Percentiles rank a stretch among this genome's conserved stretches.
Conservation (phyloP, 2,113 vertebrate genomes). For the Semnornis frantzii region DNA sequence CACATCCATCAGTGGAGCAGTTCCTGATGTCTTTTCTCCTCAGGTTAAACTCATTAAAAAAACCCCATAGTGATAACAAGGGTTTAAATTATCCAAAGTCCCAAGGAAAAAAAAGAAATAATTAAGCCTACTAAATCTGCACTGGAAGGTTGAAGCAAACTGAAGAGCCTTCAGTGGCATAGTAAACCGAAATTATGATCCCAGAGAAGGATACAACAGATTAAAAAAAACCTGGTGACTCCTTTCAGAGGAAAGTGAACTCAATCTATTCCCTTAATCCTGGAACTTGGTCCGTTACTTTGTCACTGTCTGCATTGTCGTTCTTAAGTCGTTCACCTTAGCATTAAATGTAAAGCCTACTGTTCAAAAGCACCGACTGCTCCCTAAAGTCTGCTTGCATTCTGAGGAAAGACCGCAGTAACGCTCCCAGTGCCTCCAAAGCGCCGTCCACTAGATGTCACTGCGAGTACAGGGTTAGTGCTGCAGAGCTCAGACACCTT, state of each 20-base stretch:
- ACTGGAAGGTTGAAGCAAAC: background rate
- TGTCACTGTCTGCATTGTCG: background rate
- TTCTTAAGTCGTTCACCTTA: background rate
- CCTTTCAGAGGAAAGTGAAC: background rate
- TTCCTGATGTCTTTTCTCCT: background rate
- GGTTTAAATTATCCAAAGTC: background rate
- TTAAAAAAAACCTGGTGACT: background rate
- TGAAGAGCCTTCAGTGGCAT: background rate
- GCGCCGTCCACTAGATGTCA: constrained; percentile 58
- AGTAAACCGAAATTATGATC: background rate
- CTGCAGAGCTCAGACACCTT: background rate
- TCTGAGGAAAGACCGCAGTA: too few relatives aligned
- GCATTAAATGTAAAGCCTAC: background rate
- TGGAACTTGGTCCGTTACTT: background rate
- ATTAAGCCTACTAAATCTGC: background rate
- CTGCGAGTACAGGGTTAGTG: background rate
- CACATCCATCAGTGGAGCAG: background rate
- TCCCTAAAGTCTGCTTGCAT: background rate
- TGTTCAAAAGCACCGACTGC: background rate
- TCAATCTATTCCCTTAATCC: background rate
- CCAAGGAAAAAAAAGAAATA: background rate
- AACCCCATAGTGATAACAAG: background rate
- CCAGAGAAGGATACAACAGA: background rate
- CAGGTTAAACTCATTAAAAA: background rate
- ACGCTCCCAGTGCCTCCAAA: background rate